Evolutionary conservation across 2,888 invertebrate species (phyloP).

Genomic region (Ormyrus rosae): DNA sequence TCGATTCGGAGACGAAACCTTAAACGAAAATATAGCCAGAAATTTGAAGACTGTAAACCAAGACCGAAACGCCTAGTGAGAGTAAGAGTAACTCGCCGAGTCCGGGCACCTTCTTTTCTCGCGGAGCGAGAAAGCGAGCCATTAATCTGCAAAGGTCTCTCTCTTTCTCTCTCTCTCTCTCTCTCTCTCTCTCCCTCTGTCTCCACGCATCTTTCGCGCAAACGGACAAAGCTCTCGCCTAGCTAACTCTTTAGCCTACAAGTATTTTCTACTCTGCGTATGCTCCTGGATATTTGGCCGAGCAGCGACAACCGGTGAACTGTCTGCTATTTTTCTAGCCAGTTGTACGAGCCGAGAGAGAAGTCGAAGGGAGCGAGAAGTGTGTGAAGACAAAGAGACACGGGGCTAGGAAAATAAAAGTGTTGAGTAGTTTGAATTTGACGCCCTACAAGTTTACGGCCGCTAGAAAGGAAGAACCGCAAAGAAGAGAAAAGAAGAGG

Average conservation of each 20-base stretch:
- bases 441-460: conserved; percentile 25
- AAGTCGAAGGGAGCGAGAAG: conserved; percentile 23
- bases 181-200: too few relatives aligned
- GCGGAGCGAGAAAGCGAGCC: not conserved
- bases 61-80: not conserved
- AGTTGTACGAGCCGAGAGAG: conserved; percentile 44
- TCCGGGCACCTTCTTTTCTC: not conserved
- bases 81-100: not conserved
- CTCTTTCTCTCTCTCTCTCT: not conserved
- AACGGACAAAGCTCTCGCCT: too few relatives aligned
- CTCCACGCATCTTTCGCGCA: too few relatives aligned
- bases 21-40: conserved; percentile 13
- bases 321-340: not conserved
- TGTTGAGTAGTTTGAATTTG: conserved; percentile 25
- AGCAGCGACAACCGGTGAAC: too few relatives aligned
- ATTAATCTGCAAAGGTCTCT: too few relatives aligned
- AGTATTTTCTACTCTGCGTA: too few relatives aligned
- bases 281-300: too few relatives aligned
- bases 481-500: conserved; percentile 9
- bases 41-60: conserved; percentile 35
- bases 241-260: too few relatives aligned
- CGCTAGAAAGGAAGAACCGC: conserved; percentile 11
- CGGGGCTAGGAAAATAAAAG: not conserved
- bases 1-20: conserved; percentile 15
- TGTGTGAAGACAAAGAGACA: not conserved